Evolutionary conservation across 2,113 vertebrate species (phyloP).

Genomic region (Dissostichus mawsoni): DNA sequence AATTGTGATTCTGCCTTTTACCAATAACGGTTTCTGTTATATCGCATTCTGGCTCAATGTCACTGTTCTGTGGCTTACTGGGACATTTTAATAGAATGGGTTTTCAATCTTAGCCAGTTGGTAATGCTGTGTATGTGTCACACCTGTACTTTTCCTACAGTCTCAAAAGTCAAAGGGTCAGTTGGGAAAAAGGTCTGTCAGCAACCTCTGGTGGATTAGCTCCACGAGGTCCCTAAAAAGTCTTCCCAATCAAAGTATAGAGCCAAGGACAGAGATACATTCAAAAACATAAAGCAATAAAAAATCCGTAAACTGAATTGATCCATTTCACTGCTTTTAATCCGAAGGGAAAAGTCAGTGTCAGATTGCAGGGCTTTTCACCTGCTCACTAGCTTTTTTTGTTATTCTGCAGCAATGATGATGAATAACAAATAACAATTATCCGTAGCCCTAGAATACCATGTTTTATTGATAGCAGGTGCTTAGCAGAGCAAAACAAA

Average conservation of each 20-base stretch:
- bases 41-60: background rate
- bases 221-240: background rate
- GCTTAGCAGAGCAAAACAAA: conserved; percentile 62
- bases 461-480: conserved; percentile 60
- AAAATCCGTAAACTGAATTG: background rate
- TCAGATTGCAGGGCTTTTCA: conserved; percentile 18
- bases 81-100: background rate
- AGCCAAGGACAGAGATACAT: background rate
- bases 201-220: background rate
- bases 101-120: background rate
- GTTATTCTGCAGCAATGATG: conserved; percentile 58
- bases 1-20: no score
- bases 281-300: no score
- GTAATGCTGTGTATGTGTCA: background rate
- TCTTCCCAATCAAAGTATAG: background rate
- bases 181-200: background rate
- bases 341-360: background rate
- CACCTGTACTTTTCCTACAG: background rate
- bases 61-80: background rate
- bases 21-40: no score
- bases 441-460: conserved; percentile 54
- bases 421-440: conserved; percentile 69
- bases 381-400: conserved; percentile 19
- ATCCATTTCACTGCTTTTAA: background rate
- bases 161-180: background rate